Base-by-base conservation (phyloP, 1,140 invertebrate species). In the Pseudomyrmex pallidus region DNA sequence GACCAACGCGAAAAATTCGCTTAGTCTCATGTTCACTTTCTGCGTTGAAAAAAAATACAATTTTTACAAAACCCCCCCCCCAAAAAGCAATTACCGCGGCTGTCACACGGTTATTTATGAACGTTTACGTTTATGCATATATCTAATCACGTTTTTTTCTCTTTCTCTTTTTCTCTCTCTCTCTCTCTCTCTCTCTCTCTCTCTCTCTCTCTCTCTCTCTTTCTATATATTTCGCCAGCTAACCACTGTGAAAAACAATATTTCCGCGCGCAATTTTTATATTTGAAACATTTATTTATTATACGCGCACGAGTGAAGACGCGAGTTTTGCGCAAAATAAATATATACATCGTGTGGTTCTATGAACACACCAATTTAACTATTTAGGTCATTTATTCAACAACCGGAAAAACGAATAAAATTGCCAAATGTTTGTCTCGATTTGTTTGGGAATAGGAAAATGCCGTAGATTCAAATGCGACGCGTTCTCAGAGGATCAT, bases 1-100 rank as follows among this genome's bases (percentile, higher is more conserved):
- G 25, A 35, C 20, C 64, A 56, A 80, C 76, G 67, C 54, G 66
- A 80, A 72, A 77, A 80, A 72, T 59, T 72, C 44, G 54, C 44
- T 80, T 72, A 50, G n/a, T 59, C 10, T 22, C 52, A 20, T 70
- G 20, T 44, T 10, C 10, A 46, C 59, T 35, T n/a, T 22, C 15
- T 10, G 68, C 52, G 15, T 54, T 20, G 44, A 20, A 78, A 78
- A 76, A 35, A 68, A 70, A 70, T 48, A 68, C 46, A 25, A 78
- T 80, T 59, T 59, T 70, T 59, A 25, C 22, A 35, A 35, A 35
- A n/a, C n/a, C n/a, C n/a, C n/a, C n/a, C n/a, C n/a, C n/a, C n/a
- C n/a, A n/a, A n/a, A n/a, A n/a, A n/a, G n/a, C 5, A 35, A 35
- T 35, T 35, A 35, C 35, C 0, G 35, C 35, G 15, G 8, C 44